These are phyloP conservation scores for Lithodes maja DNA, from an alignment of 2,888 invertebrate species.

Conservation along the genomic window DNA sequence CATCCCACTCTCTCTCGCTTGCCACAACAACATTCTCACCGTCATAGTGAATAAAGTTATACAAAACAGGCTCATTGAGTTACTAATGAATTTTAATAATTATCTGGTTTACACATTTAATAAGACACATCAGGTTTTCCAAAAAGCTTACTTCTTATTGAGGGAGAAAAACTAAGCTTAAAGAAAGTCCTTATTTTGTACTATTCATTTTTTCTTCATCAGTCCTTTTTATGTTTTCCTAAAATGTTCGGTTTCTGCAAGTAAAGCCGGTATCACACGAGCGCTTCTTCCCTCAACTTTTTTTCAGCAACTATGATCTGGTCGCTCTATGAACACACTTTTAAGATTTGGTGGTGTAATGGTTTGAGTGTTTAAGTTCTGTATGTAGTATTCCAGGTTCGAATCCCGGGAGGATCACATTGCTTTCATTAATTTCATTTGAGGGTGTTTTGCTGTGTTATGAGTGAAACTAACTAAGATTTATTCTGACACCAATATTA, in stretches of 20 bases:
- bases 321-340: too few species aligned
- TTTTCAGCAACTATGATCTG: too few species aligned
- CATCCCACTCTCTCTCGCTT: not conserved
- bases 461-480: too few species aligned
- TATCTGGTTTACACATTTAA: conserved; percentile 44
- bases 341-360: too few species aligned
- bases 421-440: too few species aligned
- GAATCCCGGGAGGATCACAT: too few species aligned
- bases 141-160: conserved; percentile 46
- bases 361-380: too few species aligned
- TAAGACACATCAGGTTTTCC: conserved; percentile 43
- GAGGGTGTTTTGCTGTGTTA: too few species aligned
- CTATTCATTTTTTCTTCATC: conserved; percentile 38
- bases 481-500: too few species aligned
- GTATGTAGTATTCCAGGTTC: too few species aligned
- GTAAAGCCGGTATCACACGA: not conserved
- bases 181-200: conserved; percentile 49
- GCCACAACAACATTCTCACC: too few species aligned
- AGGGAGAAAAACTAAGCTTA: conserved; percentile 40
- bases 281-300: not conserved
- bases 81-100: conserved; percentile 45
- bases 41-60: conserved; percentile 9
- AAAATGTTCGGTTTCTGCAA: conserved; percentile 13
- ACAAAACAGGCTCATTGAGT: conserved; percentile 23
- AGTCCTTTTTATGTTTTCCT: conserved; percentile 23